Conservation (phyloP, 2,888 invertebrate genomes). For the Stenoptilia bipunctidactyla region DNA sequence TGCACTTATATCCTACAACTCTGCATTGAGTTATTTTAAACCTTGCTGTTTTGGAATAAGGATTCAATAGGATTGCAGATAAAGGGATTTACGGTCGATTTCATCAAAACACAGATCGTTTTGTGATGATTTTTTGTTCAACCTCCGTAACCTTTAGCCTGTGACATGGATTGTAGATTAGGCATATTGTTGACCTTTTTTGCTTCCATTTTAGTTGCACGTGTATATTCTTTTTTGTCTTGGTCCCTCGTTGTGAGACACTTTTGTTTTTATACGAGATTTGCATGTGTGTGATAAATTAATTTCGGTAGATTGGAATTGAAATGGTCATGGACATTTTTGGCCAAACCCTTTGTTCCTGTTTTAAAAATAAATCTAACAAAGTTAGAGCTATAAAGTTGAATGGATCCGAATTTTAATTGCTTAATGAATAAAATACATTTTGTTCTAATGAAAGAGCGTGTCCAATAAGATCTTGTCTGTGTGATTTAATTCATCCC, state of each 20-base stretch:
- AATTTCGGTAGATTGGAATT: too few relatives aligned
- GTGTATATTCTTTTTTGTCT: constrained; percentile 52
- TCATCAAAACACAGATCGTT: constrained; percentile 42
- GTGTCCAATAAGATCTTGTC: neutral
- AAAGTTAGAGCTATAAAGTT: too few relatives aligned
- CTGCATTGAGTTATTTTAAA: constrained; percentile 19
- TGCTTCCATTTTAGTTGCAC: constrained; percentile 55
- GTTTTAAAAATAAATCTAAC: too few relatives aligned
- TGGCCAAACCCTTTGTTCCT: too few relatives aligned
- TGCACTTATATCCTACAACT: constrained; percentile 27
- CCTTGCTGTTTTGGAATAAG: constrained; percentile 34
- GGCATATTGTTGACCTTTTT: constrained; percentile 70
- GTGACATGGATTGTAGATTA: constrained; percentile 70
- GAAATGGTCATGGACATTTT: too few relatives aligned
- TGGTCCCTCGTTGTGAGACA: constrained; percentile 29
- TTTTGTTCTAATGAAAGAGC: constrained; percentile 19
- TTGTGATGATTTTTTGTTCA: constrained; percentile 60
- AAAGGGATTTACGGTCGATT: constrained; percentile 43
- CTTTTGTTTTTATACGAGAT: constrained; percentile 54
- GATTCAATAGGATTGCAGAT: constrained; percentile 23
- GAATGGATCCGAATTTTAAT: too few relatives aligned
- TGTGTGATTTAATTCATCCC: neutral
- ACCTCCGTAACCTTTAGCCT: constrained; percentile 69
- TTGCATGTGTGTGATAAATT: constrained; percentile 54
- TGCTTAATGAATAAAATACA: constrained; percentile 15